These are phyloP conservation scores for Cebidichthys violaceus DNA, from an alignment of 2,113 vertebrate genomes.

Conservation along the genomic window DNA sequence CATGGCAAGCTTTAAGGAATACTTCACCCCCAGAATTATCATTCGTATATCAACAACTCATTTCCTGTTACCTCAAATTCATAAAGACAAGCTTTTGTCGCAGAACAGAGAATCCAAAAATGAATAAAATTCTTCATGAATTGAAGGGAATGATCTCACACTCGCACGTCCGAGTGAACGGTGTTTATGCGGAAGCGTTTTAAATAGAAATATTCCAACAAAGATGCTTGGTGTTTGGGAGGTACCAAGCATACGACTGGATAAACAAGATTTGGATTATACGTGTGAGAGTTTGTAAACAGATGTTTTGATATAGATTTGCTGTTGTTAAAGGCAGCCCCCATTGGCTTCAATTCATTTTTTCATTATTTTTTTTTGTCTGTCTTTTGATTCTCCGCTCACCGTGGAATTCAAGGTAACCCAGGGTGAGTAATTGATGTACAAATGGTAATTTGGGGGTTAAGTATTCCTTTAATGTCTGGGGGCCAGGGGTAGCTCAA, in stretches of 20 bases:
- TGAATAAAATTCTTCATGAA: neutral
- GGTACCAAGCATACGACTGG: too few relatives aligned
- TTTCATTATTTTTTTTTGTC: too few relatives aligned
- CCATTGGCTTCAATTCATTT: neutral
- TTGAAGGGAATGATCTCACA: neutral
- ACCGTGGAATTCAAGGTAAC: neutral
- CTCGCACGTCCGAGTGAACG: too few relatives aligned
- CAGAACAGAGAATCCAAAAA: neutral
- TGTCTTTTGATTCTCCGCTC: neutral
- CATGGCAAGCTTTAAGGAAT: neutral
- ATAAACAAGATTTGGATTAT: too few relatives aligned
- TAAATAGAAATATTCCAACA: too few relatives aligned
- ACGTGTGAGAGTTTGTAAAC: too few relatives aligned
- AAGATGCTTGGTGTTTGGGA: too few relatives aligned
- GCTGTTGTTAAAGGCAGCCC: too few relatives aligned
- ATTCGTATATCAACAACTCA: neutral
- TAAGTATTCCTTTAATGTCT: neutral
- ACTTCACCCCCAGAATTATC: neutral
- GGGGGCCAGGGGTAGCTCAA: constrained; percentile 17
- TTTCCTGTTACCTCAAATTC: neutral
- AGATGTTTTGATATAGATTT: too few relatives aligned
- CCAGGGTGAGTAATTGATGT: neutral
- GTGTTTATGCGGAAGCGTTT: too few relatives aligned
- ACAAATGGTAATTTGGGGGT: neutral
- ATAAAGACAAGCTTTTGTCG: neutral